Evolutionary conservation across 2,888 invertebrate species (phyloP).

Genomic region (Cryptophagus acutangulus): DNA sequence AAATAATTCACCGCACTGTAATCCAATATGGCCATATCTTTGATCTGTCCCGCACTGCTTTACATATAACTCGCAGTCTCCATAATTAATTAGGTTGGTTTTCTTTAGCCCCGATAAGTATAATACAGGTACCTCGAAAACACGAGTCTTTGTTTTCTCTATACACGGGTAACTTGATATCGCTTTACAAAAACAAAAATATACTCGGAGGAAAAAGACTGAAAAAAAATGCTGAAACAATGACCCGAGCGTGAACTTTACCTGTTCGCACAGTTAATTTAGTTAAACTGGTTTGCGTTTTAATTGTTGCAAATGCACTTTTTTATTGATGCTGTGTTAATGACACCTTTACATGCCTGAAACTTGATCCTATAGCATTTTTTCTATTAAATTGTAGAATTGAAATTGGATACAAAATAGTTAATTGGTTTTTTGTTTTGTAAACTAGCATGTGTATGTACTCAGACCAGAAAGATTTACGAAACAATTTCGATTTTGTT

Average conservation of each 20-base stretch:
- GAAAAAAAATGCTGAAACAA: conserved; percentile 1
- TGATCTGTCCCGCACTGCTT: conserved; percentile 41
- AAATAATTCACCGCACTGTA: conserved; percentile 37
- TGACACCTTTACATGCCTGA: too few species aligned
- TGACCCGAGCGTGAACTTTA: conserved; percentile 1
- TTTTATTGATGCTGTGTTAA: too few species aligned
- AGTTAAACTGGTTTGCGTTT: neutral
- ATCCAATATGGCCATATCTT: conserved; percentile 42
- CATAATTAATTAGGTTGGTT: conserved; percentile 39
- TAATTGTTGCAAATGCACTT: conserved; percentile 3
- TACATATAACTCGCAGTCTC: conserved; percentile 39
- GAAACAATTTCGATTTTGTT: too few species aligned
- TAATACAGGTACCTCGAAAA: conserved; percentile 22
- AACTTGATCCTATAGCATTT: too few species aligned
- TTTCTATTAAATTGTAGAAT: too few species aligned
- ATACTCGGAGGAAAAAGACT: neutral
- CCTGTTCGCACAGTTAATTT: neutral
- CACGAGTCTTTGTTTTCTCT: conserved; percentile 26
- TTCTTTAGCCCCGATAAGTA: conserved; percentile 22
- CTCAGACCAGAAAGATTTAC: too few species aligned
- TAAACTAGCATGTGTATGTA: too few species aligned
- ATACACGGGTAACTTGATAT: conserved; percentile 22
- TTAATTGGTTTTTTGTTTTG: too few species aligned
- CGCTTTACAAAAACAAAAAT: too few species aligned
- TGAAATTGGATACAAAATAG: too few species aligned